phyloP scores from a whole-genome alignment of 2,888 invertebrate genomes.

The Sipunculus nudus region DNA sequence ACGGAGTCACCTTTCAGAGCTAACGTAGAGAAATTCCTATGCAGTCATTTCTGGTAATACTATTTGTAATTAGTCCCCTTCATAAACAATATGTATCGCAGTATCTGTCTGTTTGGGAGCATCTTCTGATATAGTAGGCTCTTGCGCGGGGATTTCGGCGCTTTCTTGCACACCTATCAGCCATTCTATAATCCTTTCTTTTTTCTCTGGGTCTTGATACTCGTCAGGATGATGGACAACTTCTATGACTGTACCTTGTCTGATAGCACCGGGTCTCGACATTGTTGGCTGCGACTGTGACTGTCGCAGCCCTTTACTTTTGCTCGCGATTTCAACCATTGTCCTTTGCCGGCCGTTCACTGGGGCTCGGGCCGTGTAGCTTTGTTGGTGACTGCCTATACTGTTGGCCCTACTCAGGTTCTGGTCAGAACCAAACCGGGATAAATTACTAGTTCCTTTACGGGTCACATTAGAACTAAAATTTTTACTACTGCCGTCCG shows the following conservation, averaged over 20 bases:
- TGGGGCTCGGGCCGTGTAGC: no score
- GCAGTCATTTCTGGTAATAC: no score
- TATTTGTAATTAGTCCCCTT: constrained; percentile 28
- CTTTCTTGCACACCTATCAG: constrained; percentile 21
- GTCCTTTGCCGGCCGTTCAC: no score
- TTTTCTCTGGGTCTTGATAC: constrained; percentile 6
- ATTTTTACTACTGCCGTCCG: neutral
- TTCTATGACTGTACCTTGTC: neutral
- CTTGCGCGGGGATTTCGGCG: constrained; percentile 26
- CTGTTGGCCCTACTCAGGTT: neutral
- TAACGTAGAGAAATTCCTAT: no score
- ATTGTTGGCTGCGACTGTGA: neutral
- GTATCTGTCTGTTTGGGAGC: constrained; percentile 47
- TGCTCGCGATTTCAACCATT: no score
- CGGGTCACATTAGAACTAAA: neutral
- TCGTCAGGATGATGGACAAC: constrained; percentile 7
- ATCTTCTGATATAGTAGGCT: constrained; percentile 39
- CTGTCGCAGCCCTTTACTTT: neutral
- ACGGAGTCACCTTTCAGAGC: no score
- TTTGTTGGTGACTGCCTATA: neutral
- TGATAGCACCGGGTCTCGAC: neutral
- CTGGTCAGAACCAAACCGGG: neutral
- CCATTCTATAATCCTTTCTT: constrained; percentile 24
- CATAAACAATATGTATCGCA: constrained; percentile 47
- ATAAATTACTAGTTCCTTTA: neutral